phyloP scores from a whole-genome alignment of 1,140 invertebrate genomes.

The Pseudomyrmex cubaensis region DNA sequence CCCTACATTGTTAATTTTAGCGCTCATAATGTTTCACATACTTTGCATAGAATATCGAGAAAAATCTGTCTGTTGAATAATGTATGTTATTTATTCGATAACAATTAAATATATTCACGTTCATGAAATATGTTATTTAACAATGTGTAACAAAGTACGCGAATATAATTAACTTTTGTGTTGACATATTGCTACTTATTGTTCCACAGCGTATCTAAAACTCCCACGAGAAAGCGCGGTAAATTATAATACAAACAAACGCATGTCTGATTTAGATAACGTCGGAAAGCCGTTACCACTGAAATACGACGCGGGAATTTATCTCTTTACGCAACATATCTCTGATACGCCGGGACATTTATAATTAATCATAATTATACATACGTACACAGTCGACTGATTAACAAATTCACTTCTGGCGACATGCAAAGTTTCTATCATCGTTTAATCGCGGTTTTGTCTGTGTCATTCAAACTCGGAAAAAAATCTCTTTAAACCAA shows the following conservation, averaged over 20 bases:
- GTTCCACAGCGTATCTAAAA: background rate
- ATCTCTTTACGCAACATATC: constrained; percentile 49
- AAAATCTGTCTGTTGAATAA: background rate
- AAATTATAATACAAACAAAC: constrained; percentile 51
- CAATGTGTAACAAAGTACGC: constrained; percentile 8
- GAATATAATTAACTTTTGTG: constrained; percentile 23
- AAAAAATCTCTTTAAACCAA: background rate
- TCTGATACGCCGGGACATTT: constrained; percentile 18
- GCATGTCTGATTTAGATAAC: constrained; percentile 52
- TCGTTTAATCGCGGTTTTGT: constrained; percentile 16
- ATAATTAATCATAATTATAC: constrained; percentile 51
- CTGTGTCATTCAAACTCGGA: background rate
- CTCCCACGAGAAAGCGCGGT: constrained; percentile 4
- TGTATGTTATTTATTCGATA: too few species aligned
- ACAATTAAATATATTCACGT: background rate
- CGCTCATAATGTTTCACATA: background rate
- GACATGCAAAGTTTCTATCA: constrained; percentile 2
- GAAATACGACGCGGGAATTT: constrained; percentile 46
- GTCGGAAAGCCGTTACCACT: constrained; percentile 19
- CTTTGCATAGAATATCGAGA: background rate
- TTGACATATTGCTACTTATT: constrained; percentile 41
- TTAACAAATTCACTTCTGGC: constrained; percentile 1
- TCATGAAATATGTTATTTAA: background rate
- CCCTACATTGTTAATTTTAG: background rate
- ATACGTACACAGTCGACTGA: background rate